Conservation (phyloP, 2,113 vertebrate species). For the Gnathonemus echidnorhynchus region DNA sequence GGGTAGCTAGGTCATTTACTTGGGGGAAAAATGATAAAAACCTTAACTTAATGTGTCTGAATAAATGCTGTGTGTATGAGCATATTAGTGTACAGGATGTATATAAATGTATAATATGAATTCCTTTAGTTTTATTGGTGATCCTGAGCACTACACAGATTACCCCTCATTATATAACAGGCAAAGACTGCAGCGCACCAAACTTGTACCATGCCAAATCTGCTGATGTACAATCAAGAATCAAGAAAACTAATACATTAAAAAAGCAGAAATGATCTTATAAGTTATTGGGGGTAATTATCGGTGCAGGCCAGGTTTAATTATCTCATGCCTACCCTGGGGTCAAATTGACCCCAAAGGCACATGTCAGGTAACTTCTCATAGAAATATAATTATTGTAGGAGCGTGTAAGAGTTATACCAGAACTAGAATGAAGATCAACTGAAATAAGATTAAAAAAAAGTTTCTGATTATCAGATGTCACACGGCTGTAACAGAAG, state of each 20-base stretch:
- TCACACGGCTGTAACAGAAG: not conserved
- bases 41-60: not conserved
- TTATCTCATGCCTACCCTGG: too few relatives aligned
- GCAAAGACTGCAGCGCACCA: not conserved
- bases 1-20: not conserved
- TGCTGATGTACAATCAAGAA: not conserved
- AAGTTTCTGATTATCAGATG: not conserved
- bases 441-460: not conserved
- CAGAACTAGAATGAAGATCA: not conserved
- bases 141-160: not conserved
- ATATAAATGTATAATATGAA: not conserved
- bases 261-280: not conserved
- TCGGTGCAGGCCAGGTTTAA: not conserved
- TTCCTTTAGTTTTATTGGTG: not conserved
- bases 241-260: not conserved
- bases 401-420: not conserved
- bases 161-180: not conserved
- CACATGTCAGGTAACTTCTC: too few relatives aligned
- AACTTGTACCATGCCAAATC: not conserved
- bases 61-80: not conserved
- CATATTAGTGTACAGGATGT: not conserved
- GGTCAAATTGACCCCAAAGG: too few relatives aligned
- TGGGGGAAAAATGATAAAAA: not conserved
- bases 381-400: too few relatives aligned
- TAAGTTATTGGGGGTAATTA: not conserved